These are phyloP conservation scores for Poeciliopsis turneri DNA, from an alignment of 2,797 vertebrate genomes.

Conservation along the genomic window DNA sequence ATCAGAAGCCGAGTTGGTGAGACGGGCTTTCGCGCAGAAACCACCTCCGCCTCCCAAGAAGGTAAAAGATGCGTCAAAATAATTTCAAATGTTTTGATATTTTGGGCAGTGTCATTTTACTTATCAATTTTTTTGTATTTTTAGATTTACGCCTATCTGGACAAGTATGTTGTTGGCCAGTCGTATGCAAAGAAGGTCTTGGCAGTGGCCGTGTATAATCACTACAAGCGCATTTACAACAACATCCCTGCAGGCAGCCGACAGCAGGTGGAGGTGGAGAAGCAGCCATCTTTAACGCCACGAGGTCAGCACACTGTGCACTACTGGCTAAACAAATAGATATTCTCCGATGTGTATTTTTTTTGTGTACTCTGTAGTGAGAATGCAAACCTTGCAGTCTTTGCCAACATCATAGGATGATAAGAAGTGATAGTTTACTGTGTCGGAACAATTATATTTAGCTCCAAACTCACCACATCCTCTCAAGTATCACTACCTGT, in stretches of 20 bases:
- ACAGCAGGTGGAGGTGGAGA: slow-evolving; percentile 92
- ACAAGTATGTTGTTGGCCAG: slow-evolving; percentile 97
- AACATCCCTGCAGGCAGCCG: slow-evolving; percentile 93
- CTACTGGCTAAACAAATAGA: not conserved
- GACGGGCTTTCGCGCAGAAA: slow-evolving; percentile 95
- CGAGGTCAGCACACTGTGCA: slow-evolving; percentile 85
- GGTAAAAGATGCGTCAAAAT: slow-evolving; percentile 72
- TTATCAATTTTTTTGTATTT: not conserved
- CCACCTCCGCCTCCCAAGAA: slow-evolving; percentile 97
- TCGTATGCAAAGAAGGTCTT: slow-evolving; percentile 98
- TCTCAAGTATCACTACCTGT: too few relatives aligned
- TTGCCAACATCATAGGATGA: too few relatives aligned
- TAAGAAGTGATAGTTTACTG: too few relatives aligned
- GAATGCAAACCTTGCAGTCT: too few relatives aligned
- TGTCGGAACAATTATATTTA: too few relatives aligned
- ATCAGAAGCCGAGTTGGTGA: slow-evolving; percentile 94
- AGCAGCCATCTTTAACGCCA: slow-evolving; percentile 91
- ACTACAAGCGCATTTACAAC: slow-evolving; percentile 99
- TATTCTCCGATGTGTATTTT: not conserved
- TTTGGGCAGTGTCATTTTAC: not conserved
- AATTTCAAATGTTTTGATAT: not conserved
- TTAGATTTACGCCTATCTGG: slow-evolving; percentile 97
- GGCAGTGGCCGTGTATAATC: slow-evolving; percentile 97
- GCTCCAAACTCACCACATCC: too few relatives aligned
- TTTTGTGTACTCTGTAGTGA: too few relatives aligned